A percentile compares a stretch with the other conserved stretches of the same genome.
Evolutionary conservation across 2,797 vertebrate genomes (phyloP).

Genomic region (Gallinago nigripennis): DNA sequence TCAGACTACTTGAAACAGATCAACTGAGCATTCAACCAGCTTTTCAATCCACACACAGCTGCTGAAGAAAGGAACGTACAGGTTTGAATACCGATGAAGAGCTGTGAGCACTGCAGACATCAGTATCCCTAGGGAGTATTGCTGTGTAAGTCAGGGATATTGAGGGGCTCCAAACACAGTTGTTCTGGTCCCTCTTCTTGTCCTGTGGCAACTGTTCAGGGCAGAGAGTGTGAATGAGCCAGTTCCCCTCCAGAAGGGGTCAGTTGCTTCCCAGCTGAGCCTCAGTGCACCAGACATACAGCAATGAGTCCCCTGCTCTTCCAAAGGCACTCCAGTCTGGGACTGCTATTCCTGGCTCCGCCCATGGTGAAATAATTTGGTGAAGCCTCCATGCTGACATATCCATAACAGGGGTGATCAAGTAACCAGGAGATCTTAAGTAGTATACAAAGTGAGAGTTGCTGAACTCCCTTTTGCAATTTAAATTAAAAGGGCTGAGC

Average conservation of each 20-base stretch:
- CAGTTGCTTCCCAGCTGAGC: neutral
- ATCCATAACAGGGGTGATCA: neutral
- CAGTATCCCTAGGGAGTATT: neutral
- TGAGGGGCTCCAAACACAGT: neutral
- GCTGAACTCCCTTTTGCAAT: neutral
- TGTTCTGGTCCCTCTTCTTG: neutral
- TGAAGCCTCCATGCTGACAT: neutral
- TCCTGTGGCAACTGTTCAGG: neutral
- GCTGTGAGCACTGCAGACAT: neutral
- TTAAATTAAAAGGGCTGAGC: neutral
- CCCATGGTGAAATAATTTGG: neutral
- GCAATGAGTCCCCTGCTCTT: neutral
- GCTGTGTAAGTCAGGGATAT: neutral
- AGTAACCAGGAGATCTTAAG: neutral
- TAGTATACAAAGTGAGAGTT: neutral
- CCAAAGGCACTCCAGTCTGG: neutral
- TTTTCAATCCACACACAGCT: neutral
- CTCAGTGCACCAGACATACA: neutral
- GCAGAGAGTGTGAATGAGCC: neutral
- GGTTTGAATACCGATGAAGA: neutral
- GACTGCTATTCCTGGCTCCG: neutral
- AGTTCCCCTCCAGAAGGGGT: neutral
- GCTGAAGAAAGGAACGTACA: neutral
- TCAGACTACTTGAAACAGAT: neutral
- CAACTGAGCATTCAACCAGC: fast-evolving